Evolutionary conservation across 2,797 vertebrate genomes (phyloP).

Genomic region (Natrix natrix): DNA sequence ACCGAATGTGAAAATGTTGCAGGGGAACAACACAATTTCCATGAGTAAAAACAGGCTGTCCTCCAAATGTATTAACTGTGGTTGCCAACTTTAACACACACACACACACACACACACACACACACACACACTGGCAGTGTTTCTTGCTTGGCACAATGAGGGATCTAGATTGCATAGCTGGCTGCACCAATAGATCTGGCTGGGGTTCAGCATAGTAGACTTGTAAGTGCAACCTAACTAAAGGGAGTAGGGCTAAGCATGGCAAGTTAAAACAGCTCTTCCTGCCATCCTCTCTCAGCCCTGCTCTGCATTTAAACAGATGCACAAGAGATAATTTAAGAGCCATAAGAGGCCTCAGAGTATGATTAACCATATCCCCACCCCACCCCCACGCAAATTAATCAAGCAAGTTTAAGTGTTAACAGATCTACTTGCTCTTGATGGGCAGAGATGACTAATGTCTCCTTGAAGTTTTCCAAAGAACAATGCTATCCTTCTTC

Average conservation of each 20-base stretch:
- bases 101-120: not conserved
- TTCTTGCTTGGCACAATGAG: not conserved
- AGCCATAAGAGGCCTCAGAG: not conserved
- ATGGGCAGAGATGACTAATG: not conserved
- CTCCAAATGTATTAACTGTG: not conserved
- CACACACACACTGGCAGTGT: not conserved
- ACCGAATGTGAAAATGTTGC: not conserved
- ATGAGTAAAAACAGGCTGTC: not conserved
- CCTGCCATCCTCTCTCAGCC: not conserved
- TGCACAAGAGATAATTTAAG: not conserved
- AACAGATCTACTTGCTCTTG: not conserved
- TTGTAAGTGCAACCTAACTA: not conserved
- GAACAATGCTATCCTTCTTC: not conserved
- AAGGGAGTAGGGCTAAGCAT: not conserved
- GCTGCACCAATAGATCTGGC: not conserved
- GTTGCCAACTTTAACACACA: not conserved
- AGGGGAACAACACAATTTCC: not conserved
- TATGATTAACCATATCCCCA: not conserved
- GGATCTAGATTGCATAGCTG: not conserved
- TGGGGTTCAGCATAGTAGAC: not conserved
- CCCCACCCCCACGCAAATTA: not conserved
- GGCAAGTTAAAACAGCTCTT: not conserved
- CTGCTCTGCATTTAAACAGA: not conserved
- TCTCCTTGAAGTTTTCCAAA: not conserved
- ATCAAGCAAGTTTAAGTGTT: not conserved